These are phyloP conservation scores for Amphipoea oculea DNA, from an alignment of 2,888 invertebrate species.

Conservation along the genomic window DNA sequence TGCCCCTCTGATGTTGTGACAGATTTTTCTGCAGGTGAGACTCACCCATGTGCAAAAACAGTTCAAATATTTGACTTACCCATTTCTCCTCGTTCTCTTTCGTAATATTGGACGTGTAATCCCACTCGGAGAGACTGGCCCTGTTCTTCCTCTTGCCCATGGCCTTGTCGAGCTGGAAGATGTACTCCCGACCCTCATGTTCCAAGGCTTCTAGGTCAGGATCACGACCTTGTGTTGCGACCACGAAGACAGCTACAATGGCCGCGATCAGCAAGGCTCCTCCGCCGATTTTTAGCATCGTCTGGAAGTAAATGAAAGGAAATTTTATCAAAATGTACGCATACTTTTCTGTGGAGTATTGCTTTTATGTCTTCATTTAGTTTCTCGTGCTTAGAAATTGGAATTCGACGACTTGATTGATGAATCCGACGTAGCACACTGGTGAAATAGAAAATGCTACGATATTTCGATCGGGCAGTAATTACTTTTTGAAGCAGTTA, in stretches of 20 bases:
- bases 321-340: not conserved
- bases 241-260: constrained; percentile 87
- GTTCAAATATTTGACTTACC: constrained; percentile 69
- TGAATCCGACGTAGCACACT: not conserved
- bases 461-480: not conserved
- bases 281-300: constrained; percentile 88
- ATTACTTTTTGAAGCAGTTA: too few species aligned
- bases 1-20: not conserved
- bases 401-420: not conserved
- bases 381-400: not conserved
- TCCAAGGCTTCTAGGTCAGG: constrained; percentile 90
- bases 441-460: not conserved
- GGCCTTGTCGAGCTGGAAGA: constrained; percentile 91
- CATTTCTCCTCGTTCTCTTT: constrained; percentile 91
- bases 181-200: constrained; percentile 91
- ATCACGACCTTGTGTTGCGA: constrained; percentile 88
- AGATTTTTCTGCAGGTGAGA: not conserved
- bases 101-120: constrained; percentile 94
- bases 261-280: constrained; percentile 86
- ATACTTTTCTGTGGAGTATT: not conserved
- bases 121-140: constrained; percentile 93
- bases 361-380: not conserved
- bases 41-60: not conserved
- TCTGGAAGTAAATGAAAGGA: constrained; percentile 72
- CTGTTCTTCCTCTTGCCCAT: constrained; percentile 91